These are phyloP conservation scores for Noctua janthina DNA, from an alignment of 2,888 invertebrate genomes.

Conservation along the genomic window DNA sequence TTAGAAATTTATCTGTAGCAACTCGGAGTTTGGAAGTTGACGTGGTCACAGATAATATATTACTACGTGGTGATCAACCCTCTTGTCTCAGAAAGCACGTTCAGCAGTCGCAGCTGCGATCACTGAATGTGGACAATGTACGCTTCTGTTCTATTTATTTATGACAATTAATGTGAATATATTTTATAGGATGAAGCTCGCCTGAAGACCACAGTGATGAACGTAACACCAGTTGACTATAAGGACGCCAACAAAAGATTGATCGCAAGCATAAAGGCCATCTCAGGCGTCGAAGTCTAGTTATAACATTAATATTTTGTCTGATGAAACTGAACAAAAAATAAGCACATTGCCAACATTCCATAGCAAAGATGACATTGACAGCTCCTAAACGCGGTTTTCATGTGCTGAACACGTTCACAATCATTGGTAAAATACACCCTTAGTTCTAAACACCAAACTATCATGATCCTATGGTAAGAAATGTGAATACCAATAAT, in stretches of 20 bases:
- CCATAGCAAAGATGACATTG: not conserved
- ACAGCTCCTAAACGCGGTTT: not conserved
- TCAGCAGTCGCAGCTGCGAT: not conserved
- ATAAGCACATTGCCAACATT: not conserved
- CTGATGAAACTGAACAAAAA: not conserved
- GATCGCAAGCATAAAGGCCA: conserved; percentile 92
- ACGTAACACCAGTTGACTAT: conserved; percentile 93
- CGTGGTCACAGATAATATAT: not conserved
- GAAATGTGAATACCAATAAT: conserved; percentile 11
- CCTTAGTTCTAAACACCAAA: not conserved
- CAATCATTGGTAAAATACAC: not conserved
- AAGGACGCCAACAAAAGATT: conserved; percentile 94
- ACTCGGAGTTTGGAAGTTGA: not conserved
- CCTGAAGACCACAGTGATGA: conserved; percentile 93
- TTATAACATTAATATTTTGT: not conserved
- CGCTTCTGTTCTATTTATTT: not conserved
- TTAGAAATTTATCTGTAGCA: not conserved
- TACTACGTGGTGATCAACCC: not conserved
- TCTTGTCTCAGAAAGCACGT: not conserved
- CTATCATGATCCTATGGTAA: not conserved
- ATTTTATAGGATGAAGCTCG: conserved; percentile 94
- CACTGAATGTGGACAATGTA: not conserved
- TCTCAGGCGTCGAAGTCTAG: conserved; percentile 90
- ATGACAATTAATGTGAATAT: conserved; percentile 4
- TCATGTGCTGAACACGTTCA: not conserved